Evolutionary conservation across 2,797 vertebrate genomes (phyloP), one percentile per base, ranked within the genome.

Genomic region (Erpetoichthys calabaricus): DNA sequence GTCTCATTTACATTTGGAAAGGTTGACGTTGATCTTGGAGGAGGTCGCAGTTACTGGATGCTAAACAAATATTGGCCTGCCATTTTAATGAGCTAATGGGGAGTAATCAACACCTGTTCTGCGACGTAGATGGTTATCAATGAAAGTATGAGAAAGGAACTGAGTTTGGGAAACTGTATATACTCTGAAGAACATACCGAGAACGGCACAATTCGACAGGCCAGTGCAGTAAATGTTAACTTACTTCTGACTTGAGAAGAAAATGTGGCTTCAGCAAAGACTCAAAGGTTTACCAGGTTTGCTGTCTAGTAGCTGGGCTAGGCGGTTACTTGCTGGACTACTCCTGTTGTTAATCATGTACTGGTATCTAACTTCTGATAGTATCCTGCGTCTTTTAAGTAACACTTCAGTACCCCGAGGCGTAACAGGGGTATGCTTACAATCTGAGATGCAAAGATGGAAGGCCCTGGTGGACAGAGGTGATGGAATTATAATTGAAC

Each of bases 191-290:
- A 25, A 25, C 25, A 25, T 25, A 25, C 25, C 2, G 25, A 25
- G 25, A 25, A 25, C 25, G 25, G 25, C 25, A 25, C 25, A 25
- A 25, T 25, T 25, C 25, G 25, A 25, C 25, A 25, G 25, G 25
- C 25, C 25, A 25, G 25, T 25, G 25, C 25, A 25, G 25, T 25
- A 25, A 25, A 25, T 25, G 25, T 25, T 25, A 25, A 25, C 25
- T 25, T 25, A 25, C 1, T 57, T 57, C 56, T 47, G 45, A 43
- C 46, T 57, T 42, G 46, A 57, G 49, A 45, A 45, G 43, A 60
- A 5, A 75, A 89, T 97, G 94, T 96, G 92, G 94, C 81, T 92
- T 6, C 92, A 96, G 79, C 94, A 96, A 68, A 81, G 92, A 65
- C 80, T 96, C 25, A 97, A 96, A 78, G 89, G 89, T 52, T 77